Base-by-base conservation (phyloP, 1,140 invertebrate genomes). In the Radopholus similis region DNA sequence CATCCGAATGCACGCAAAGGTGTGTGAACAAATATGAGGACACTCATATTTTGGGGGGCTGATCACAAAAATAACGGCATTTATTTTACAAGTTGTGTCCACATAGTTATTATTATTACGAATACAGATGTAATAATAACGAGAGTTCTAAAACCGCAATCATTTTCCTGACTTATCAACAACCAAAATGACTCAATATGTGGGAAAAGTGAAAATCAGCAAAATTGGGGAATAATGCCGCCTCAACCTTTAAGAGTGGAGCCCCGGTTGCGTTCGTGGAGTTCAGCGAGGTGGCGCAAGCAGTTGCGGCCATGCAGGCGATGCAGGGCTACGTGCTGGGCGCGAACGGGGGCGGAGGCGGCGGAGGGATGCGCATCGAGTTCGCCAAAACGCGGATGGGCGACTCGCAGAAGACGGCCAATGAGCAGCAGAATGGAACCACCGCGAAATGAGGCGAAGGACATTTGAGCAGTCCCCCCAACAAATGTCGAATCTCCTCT, bases 301-400 rank as follows among this genome's bases (percentile, higher is more conserved):
- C 94, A 70, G 88, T 90, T 77, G 88, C 90, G 79, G 93, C 92
- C 77, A 90, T 95, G 89, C 88, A 89, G 77, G 88, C 90, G 77
- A 89, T 97, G 74, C 92, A 96, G 85, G 93, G 93, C 83, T 91
- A 91, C 83, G 47, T 21, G 42, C 30, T 62, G 58, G 40, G n/a
- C 90, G 93, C 84, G 88, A 88, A 92, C 82, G 93, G 91, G 83
- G 95, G 92, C 68, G 93, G 95, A 83, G 88, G 90, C 75, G 92
- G 92, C 80, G 67, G 32, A 32, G 91, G 92, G 82, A 94, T 97
- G 84, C 89, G 93, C 84, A 94, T 96, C 84, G 94, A 97, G 88
- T 96, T 92, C 87, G 93, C 93, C 84, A 93, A 93, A 87, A 93
- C 90, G 86, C 95, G 95, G 88, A 95, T 96, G 93, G 88, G 87